These are phyloP conservation scores for Kuschelorhynchus macadamiae DNA, from an alignment of 2,888 invertebrate genomes.

Conservation along the genomic window DNA sequence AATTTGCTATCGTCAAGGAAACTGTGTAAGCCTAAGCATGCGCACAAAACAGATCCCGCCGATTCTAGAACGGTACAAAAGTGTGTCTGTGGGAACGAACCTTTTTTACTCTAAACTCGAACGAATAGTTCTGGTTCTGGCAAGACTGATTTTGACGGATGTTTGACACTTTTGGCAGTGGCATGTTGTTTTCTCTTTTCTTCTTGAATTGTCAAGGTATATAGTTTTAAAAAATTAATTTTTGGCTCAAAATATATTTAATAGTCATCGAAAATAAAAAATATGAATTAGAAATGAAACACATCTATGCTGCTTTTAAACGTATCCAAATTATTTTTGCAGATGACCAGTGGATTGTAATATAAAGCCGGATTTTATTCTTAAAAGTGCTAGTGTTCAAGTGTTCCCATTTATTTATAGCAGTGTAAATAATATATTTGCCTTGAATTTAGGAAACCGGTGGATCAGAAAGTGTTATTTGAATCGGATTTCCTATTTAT, in stretches of 20 bases:
- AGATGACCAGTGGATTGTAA: background rate
- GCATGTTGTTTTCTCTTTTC: background rate
- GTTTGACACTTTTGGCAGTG: constrained; percentile 1
- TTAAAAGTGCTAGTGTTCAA: background rate
- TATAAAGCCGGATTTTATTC: background rate
- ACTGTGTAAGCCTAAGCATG: no score
- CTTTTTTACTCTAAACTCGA: no score
- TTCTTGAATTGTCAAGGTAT: constrained; percentile 13
- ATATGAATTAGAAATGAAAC: background rate
- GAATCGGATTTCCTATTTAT: no score
- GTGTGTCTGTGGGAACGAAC: no score
- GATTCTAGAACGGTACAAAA: no score
- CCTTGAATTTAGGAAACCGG: background rate
- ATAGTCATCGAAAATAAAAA: background rate
- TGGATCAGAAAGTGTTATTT: background rate
- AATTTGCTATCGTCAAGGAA: no score
- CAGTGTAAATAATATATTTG: background rate
- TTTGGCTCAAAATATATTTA: background rate
- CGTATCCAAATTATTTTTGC: background rate
- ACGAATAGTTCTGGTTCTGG: no score
- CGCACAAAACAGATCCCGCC: no score
- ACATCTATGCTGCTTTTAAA: background rate
- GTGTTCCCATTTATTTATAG: background rate
- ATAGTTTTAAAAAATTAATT: background rate
- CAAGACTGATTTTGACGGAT: no score